Evolutionary conservation across 2,113 vertebrate species (phyloP).

Genomic region (Rhinopomastus cyanomelas): DNA sequence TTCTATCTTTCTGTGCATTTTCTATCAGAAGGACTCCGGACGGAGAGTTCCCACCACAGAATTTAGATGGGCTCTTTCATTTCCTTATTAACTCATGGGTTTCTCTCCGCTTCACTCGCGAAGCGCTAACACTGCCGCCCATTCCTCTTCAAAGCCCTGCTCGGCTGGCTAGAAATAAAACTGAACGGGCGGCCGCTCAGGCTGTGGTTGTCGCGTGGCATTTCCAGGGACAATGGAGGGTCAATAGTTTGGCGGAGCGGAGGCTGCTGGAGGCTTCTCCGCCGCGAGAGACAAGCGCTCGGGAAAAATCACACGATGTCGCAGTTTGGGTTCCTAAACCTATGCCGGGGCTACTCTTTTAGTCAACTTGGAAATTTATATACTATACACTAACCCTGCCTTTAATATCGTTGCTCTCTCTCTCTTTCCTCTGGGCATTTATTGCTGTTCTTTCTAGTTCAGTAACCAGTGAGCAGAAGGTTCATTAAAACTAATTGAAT

Average conservation of each 20-base stretch:
- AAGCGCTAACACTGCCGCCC: background rate
- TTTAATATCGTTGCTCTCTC: slow-evolving; percentile 90
- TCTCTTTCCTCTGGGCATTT: slow-evolving; percentile 95
- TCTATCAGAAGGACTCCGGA: background rate
- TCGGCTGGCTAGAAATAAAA: background rate
- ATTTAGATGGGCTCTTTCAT: slow-evolving; percentile 22
- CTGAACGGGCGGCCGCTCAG: background rate
- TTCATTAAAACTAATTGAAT: slow-evolving; percentile 99
- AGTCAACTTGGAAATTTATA: slow-evolving; percentile 91
- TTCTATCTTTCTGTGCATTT: background rate
- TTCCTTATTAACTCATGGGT: background rate
- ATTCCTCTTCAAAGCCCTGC: too few relatives aligned
- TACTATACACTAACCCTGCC: slow-evolving; percentile 85
- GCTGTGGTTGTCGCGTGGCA: background rate
- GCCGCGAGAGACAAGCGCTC: background rate
- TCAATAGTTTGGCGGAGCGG: background rate
- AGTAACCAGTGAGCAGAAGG: slow-evolving; percentile 96
- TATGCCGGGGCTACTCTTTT: slow-evolving; percentile 82
- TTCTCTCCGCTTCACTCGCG: background rate
- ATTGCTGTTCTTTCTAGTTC: slow-evolving; percentile 97
- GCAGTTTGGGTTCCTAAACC: slow-evolving; percentile 74
- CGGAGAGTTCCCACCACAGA: background rate
- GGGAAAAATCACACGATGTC: too few relatives aligned
- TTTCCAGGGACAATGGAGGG: slow-evolving; percentile 6
- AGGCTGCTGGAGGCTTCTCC: background rate